Percentiles rank a stretch among this genome's conserved stretches.
phyloP scores from a whole-genome alignment of 1,140 invertebrate genomes.

The Drosophila athabasca region DNA sequence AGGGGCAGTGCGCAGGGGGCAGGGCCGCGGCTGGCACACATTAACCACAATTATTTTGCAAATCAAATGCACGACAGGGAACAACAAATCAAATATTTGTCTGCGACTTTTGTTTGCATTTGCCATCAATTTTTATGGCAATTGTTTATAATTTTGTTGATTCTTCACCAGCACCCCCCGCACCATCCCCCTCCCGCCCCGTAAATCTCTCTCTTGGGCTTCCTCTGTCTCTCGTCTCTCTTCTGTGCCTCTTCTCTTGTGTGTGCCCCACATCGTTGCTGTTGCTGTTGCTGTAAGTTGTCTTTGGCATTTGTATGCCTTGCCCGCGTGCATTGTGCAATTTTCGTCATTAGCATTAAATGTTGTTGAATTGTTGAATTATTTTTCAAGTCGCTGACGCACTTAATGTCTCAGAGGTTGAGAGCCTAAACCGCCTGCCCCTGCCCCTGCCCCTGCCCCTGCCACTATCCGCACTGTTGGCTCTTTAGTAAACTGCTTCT shows the following conservation, averaged over 20 bases:
- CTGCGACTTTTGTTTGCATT: constrained; percentile 73
- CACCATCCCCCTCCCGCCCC: too few species aligned
- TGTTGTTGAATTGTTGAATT: constrained; percentile 71
- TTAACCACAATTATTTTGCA: constrained; percentile 71
- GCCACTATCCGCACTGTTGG: background rate
- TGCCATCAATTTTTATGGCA: constrained; percentile 76
- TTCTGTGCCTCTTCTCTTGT: constrained; percentile 1
- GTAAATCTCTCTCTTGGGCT: background rate
- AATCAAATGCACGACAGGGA: constrained; percentile 64
- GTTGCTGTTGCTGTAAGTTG: constrained; percentile 2
- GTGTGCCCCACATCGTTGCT: too few species aligned
- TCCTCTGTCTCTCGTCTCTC: constrained; percentile 2
- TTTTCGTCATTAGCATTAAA: constrained; percentile 82
- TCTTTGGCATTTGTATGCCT: constrained; percentile 27
- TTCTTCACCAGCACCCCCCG: constrained; percentile 12
- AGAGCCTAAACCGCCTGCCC: too few species aligned
- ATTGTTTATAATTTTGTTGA: constrained; percentile 71
- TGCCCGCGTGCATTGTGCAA: constrained; percentile 72
- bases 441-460: background rate
- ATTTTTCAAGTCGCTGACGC: constrained; percentile 81
- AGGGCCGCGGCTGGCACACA: constrained; percentile 63
- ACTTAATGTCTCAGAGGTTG: constrained; percentile 79
- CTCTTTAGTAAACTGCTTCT: constrained; percentile 50
- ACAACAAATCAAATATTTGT: constrained; percentile 68
- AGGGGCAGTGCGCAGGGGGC: constrained; percentile 7